Conservation (phyloP, 2,888 invertebrate species). For the Ferdinandea cuprea region DNA sequence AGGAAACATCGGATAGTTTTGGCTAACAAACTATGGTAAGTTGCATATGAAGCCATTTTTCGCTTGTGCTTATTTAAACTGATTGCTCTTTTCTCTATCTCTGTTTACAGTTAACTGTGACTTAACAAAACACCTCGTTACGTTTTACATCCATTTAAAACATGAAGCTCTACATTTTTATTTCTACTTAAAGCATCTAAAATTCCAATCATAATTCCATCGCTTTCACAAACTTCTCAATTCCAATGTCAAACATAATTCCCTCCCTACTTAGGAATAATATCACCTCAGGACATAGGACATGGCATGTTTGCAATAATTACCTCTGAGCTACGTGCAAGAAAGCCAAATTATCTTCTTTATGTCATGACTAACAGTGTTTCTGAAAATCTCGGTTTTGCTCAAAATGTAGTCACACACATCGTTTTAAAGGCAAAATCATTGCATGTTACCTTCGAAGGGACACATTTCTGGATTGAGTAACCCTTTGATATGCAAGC, state of each 20-base stretch:
- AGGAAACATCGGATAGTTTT: no score
- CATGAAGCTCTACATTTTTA: no score
- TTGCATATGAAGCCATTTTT: no score
- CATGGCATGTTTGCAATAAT: constrained; percentile 25
- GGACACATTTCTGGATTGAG: constrained; percentile 11
- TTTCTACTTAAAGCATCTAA: no score
- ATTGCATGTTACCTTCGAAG: constrained; percentile 23
- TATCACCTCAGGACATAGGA: neutral
- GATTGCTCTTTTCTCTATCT: no score
- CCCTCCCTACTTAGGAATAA: neutral
- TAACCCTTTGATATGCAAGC: constrained; percentile 29
- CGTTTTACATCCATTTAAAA: no score
- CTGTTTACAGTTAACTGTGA: no score
- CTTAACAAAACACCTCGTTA: no score
- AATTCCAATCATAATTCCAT: no score
- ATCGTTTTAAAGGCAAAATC: constrained; percentile 46
- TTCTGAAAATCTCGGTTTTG: constrained; percentile 46
- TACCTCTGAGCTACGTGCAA: constrained; percentile 29
- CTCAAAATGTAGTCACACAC: constrained; percentile 45
- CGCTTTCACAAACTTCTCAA: neutral
- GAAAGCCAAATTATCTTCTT: constrained; percentile 16
- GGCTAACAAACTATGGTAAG: no score
- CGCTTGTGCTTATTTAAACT: no score
- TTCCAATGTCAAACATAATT: neutral
- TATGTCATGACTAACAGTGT: constrained; percentile 30